Base-by-base conservation (phyloP, 2,888 invertebrate species). In the Agriopis leucophaearia region DNA sequence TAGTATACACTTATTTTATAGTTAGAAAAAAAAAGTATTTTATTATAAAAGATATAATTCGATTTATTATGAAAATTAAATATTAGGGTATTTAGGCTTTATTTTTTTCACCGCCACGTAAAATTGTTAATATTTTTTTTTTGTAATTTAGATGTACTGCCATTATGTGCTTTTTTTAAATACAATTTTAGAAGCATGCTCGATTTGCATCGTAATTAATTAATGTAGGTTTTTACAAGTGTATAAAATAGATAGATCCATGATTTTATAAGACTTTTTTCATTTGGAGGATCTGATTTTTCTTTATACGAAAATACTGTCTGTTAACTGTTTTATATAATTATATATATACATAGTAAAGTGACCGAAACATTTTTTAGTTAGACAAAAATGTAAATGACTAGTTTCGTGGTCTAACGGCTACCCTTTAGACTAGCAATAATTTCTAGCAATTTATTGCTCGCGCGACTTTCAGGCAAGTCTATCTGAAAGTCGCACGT, bases 1-100 rank as follows among this genome's bases (percentile, higher is more conserved):
- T 74, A 71, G 71, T 71, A 66, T 72, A 75, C 66, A 71, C 72
- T 63, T 73, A 72, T 57, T 72, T 42, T 67, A 75, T 74, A 74
- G 71, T 64, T 67, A 70, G 70, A 69, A 61, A 65, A 72, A 71
- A 72, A 72, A 71, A 70, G 71, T 72, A 74, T 72, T 74, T 74
- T 72, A 72, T 65, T 66, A 74, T 68, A 51, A 63, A 48, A 16
- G 13, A 38, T 56, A 56, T 60, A 60, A 64, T 60, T 64, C 50
- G 59, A 58, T 57, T 51, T 58, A 63, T 67, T 61, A 59, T 38
- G 47, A 48, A 62, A 58, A 27, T 27, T 27, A 27, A 27, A 27
- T 60, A 59, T 68, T 64, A 60, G 27, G 47, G 6, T 59, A 54
- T 54, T n/a, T 64, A 64, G 48, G 61, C 65, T 69, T 69, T 47